These are phyloP conservation scores for Chanos chanos DNA, from an alignment of 2,797 vertebrate species.

Conservation along the genomic window DNA sequence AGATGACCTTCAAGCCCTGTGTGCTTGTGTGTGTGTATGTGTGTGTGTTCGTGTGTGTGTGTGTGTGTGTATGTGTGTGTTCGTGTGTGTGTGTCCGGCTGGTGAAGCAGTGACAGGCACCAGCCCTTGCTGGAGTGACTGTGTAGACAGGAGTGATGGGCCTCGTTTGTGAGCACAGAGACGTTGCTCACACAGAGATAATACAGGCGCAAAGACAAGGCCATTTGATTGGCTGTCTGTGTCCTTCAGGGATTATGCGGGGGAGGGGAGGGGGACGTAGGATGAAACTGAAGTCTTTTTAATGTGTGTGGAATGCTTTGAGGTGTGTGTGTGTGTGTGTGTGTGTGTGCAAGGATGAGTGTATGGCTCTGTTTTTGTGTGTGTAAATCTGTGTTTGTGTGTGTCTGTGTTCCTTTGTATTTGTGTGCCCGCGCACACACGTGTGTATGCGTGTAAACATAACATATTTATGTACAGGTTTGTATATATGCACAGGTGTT, in stretches of 20 bases:
- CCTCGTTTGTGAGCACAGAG: slow-evolving; percentile 41
- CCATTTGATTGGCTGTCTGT: neutral
- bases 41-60: no score
- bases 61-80: neutral
- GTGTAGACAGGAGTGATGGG: slow-evolving; percentile 35
- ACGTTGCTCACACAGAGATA: slow-evolving; percentile 33
- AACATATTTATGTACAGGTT: no score
- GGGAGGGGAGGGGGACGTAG: neutral
- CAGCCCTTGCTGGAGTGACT: slow-evolving; percentile 32
- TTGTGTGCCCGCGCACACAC: no score
- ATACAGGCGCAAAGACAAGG: no score
- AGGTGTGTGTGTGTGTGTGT: no score
- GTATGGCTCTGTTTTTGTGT: no score
- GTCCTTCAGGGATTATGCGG: slow-evolving; percentile 29
- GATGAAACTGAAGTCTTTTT: neutral
- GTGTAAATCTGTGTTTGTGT: no score
- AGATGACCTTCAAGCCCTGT: neutral
- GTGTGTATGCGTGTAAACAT: no score
- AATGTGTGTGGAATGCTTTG: no score
- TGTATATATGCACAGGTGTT: no score
- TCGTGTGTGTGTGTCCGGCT: slow-evolving; percentile 7
- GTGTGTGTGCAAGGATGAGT: no score
- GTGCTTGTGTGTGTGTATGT: neutral
- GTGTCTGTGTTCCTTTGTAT: no score
- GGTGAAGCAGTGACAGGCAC: slow-evolving; percentile 2